A percentile compares a stretch with the other conserved stretches of the same genome.
Conservation (phyloP, 2,113 vertebrate species). For the Phylloscopus trochilus region DNA sequence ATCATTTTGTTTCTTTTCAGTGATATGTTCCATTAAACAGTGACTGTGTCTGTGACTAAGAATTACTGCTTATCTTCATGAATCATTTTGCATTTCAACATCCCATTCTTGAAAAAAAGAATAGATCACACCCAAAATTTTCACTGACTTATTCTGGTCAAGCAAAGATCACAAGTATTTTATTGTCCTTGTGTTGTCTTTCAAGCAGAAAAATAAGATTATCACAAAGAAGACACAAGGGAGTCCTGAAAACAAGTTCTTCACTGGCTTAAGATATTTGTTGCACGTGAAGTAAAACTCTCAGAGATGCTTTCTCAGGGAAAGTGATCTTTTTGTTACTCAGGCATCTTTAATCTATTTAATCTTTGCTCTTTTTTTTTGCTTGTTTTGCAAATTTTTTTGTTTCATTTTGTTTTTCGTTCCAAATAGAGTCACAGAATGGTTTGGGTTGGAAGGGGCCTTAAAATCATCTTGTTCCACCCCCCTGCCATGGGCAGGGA, state of each 20-base stretch:
- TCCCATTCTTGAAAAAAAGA: not conserved
- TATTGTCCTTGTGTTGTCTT: not conserved
- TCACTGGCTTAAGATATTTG: not conserved
- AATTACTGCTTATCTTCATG: not conserved
- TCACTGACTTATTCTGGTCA: not conserved
- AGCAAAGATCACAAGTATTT: not conserved
- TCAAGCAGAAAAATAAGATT: not conserved
- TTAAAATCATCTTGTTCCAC: not conserved
- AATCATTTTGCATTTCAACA: not conserved
- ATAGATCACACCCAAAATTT: not conserved
- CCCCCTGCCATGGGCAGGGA: not conserved
- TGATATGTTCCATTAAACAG: not conserved
- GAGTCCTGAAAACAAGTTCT: not conserved
- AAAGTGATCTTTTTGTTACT: not conserved
- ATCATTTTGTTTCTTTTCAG: not conserved
- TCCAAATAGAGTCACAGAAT: not conserved
- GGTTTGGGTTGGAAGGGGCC: not conserved
- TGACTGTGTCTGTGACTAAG: not conserved
- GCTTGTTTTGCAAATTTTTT: not conserved
- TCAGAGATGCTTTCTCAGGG: not conserved
- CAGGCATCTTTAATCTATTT: not conserved
- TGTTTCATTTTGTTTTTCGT: not conserved
- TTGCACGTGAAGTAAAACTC: not conserved
- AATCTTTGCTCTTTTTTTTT: not conserved
- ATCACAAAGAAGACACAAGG: not conserved